Base-by-base conservation (phyloP, 2,888 invertebrate species). In the Loripinus fragilis region DNA sequence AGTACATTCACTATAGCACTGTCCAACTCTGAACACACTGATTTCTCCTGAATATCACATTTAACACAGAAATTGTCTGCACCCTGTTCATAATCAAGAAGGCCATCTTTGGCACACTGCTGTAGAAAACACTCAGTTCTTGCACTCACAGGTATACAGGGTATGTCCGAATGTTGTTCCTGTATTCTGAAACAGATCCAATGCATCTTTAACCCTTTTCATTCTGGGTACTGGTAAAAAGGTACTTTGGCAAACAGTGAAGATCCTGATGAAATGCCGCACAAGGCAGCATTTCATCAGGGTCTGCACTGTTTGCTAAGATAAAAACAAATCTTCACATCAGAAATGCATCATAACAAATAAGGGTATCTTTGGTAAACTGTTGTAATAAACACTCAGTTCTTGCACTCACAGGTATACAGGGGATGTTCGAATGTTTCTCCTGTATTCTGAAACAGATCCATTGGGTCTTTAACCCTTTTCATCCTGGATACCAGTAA, bases 111-210 rank as follows among this genome's bases (percentile, higher is more conserved):
- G 17, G 68, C 45, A 25, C 78, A 69, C 28, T 75, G 69, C 71
- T 87, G 86, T 23, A 87, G 78, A 15, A 66, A 35, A 72, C 83
- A 82, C 38, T 87, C 87, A 25, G 64, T 72, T 30, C 50, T 71
- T n/a, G 87, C 77, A 80, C 87, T 86, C 23, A 86, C 87, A n/a
- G 86, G 75, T 69, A 86, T 85, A 69, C 72, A 74, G 8, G 73
- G 23, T 33, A 60, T 69, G 3, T 77, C 77, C 2, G 74, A 76
- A 48, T 77, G 76, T 33, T 74, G 45, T 33, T 73, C 73, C 66
- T 68, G 50, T 52, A 81, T 67, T 48, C 81, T 77, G 69, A n/a
- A 71, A 68, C 5, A 38, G 38, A 38, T 38, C 12, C n/a, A n/a
- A n/a, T n/a, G n/a, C n/a, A n/a, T n/a, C n/a, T n/a, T n/a, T n/a